Percentiles rank a stretch among this genome's conserved stretches.
Conservation (phyloP, 2,888 invertebrate genomes). For the Xestia sexstrigata region DNA sequence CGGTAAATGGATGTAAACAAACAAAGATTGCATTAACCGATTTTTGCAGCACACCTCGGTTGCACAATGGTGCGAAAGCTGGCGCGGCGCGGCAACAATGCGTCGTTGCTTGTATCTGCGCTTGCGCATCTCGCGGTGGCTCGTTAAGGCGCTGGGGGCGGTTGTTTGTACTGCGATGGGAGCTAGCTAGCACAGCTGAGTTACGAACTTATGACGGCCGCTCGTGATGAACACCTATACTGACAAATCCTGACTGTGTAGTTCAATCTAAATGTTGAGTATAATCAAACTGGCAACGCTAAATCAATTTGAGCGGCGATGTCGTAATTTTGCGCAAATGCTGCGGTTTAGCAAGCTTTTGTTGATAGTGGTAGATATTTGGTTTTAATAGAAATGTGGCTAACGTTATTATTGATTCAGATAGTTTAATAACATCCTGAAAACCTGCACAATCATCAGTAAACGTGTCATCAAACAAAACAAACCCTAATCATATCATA, state of each 20-base stretch:
- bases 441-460: not conserved
- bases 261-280: constrained; percentile 55
- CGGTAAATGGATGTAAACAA: constrained; percentile 85
- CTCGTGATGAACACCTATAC: constrained; percentile 76
- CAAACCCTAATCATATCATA: constrained; percentile 44
- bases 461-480: constrained; percentile 17
- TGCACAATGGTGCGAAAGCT: constrained; percentile 90
- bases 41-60: constrained; percentile 83
- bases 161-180: constrained; percentile 82
- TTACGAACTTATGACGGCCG: constrained; percentile 76
- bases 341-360: constrained; percentile 20
- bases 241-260: constrained; percentile 63
- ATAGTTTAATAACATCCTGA: not conserved
- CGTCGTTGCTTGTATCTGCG: constrained; percentile 85
- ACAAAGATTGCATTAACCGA: constrained; percentile 85
- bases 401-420: not conserved
- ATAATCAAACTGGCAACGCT: constrained; percentile 54
- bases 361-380: constrained; percentile 15
- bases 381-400: constrained; percentile 1
- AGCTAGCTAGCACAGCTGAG: constrained; percentile 75
- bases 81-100: constrained; percentile 88
- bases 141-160: constrained; percentile 87
- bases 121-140: constrained; percentile 88
- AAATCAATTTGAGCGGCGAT: constrained; percentile 48
- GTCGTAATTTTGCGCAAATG: constrained; percentile 44